phyloP scores from a whole-genome alignment of 2,888 invertebrate species.

The Penaeus monodon region DNA sequence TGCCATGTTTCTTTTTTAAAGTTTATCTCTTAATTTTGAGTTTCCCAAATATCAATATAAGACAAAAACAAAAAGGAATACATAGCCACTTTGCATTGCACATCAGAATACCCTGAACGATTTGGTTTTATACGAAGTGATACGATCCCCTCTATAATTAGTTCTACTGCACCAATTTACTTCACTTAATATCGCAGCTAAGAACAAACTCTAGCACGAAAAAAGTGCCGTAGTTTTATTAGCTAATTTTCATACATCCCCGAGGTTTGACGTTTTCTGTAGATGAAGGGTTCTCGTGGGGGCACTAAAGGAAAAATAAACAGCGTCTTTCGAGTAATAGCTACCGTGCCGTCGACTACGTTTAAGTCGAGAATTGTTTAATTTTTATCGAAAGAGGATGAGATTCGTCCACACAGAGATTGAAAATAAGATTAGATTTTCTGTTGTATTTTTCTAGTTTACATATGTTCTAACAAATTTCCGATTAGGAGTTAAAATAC shows the following conservation, averaged over 20 bases:
- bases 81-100: too few relatives aligned
- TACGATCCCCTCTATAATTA: slow-evolving; percentile 15
- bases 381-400: slow-evolving; percentile 31
- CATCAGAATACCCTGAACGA: too few relatives aligned
- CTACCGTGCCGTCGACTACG: slow-evolving; percentile 19
- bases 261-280: slow-evolving; percentile 33
- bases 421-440: too few relatives aligned
- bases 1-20: too few relatives aligned
- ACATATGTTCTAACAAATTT: too few relatives aligned
- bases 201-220: background rate
- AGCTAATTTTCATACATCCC: slow-evolving; percentile 51
- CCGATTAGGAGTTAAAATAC: too few relatives aligned
- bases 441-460: too few relatives aligned
- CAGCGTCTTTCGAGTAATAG: slow-evolving; percentile 29
- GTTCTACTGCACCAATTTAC: slow-evolving; percentile 19
- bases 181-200: slow-evolving; percentile 11
- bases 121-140: too few relatives aligned
- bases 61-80: too few relatives aligned
- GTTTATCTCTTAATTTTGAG: too few relatives aligned
- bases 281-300: slow-evolving; percentile 33
- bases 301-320: slow-evolving; percentile 41
- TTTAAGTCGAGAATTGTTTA: slow-evolving; percentile 33
- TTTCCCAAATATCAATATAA: too few relatives aligned
- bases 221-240: slow-evolving; percentile 32
- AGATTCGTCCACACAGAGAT: too few relatives aligned